A percentile compares a stretch with the other conserved stretches of the same genome.
phyloP scores from a whole-genome alignment of 2,113 vertebrate genomes.

The Scytalopus superciliaris region DNA sequence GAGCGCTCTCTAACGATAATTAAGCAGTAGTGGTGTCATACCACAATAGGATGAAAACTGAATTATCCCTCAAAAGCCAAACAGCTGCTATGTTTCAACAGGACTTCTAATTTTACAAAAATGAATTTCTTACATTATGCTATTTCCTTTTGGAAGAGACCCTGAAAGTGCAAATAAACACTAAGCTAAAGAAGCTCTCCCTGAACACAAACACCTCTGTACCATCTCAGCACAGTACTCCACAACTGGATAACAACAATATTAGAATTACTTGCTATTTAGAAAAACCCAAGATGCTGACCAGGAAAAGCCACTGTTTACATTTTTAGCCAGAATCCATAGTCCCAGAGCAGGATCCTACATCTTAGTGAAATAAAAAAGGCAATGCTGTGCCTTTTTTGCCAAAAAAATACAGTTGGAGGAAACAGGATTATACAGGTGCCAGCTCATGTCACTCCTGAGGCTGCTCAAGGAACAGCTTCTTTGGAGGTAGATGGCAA shows the following conservation, averaged over 20 bases:
- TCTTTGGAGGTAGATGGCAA: not conserved
- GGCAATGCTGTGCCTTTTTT: not conserved
- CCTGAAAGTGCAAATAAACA: not conserved
- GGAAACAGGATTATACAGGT: not conserved
- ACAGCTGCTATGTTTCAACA: not conserved
- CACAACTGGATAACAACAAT: not conserved
- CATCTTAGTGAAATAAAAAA: not conserved
- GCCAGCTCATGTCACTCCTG: not conserved
- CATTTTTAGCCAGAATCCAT: not conserved
- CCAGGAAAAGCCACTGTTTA: not conserved
- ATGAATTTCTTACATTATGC: not conserved
- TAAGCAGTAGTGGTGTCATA: not conserved
- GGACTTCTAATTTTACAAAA: not conserved
- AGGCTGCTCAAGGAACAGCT: not conserved
- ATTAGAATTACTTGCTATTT: not conserved
- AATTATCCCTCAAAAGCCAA: not conserved
- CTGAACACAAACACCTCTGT: not conserved
- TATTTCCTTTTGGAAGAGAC: not conserved
- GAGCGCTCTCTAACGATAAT: not conserved
- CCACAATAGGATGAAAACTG: not conserved
- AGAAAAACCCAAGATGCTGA: not conserved
- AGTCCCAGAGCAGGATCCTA: not conserved
- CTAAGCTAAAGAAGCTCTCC: not conserved
- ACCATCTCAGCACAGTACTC: rapidly evolving
- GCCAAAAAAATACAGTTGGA: not conserved